A percentile compares a stretch with the other conserved stretches of the same genome.
phyloP scores from a whole-genome alignment of 2,113 vertebrate genomes.

The Tetraodon nigroviridis region DNA sequence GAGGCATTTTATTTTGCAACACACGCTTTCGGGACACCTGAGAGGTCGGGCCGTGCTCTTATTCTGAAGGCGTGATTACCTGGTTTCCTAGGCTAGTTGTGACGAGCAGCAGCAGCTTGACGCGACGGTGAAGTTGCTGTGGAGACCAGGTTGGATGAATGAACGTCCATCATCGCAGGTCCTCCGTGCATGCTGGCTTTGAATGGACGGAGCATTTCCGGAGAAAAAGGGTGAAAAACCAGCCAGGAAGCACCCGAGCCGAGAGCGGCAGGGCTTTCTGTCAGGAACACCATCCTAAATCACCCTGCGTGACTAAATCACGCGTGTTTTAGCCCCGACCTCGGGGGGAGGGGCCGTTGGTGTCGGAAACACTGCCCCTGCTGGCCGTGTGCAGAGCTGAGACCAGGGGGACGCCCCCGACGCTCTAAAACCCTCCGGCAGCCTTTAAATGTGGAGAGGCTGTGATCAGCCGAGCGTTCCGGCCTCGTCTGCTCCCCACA shows the following conservation, averaged over 20 bases:
- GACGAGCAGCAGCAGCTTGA: constrained; percentile 18
- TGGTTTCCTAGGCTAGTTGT: background rate
- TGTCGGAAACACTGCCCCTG: no score
- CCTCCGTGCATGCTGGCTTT: background rate
- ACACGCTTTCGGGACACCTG: background rate
- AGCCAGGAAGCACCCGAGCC: no score
- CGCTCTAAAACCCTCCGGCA: constrained; percentile 13
- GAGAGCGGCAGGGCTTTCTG: no score
- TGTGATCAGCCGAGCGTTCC: constrained; percentile 34
- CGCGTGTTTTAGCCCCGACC: no score
- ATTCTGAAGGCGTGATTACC: constrained; percentile 17
- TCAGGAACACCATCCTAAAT: no score
- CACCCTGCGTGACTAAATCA: no score
- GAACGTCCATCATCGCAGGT: constrained; percentile 14
- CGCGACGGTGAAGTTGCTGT: constrained; percentile 18
- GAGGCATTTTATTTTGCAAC: no score
- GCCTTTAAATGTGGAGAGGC: constrained; percentile 42
- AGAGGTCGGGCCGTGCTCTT: constrained; percentile 5
- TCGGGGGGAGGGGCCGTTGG: no score
- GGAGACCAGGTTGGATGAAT: constrained; percentile 35
- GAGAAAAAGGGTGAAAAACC: no score
- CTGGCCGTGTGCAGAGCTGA: no score
- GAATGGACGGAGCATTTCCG: background rate
- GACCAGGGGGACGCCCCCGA: no score
- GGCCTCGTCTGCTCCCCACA: background rate